Evolutionary conservation across 2,797 vertebrate genomes (phyloP), one percentile per base, ranked within the genome.

Genomic region (Parauchenoglanis punctatus): DNA sequence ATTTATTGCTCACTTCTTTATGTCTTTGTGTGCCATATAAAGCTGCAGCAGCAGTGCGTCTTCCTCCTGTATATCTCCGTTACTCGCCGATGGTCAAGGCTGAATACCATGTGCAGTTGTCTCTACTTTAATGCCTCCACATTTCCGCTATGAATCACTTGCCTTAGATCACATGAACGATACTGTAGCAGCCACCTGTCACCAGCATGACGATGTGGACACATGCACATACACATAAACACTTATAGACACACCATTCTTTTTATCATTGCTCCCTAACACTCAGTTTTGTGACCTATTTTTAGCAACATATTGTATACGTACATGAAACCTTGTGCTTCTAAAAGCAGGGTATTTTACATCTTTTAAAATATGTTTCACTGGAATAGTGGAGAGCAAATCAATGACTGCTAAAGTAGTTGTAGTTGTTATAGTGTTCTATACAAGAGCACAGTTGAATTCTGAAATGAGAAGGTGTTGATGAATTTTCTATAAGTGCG

Each of bases 71-170:
- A 12, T 61, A 18, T 75, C 44, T 77, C 58, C n/a, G 20, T 7
- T 52, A 52, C 73, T 76, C n/a, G 25, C 25, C 31, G 72, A 31
- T 63, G 70, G 70, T 85, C 58, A 65, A 65, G 72, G 44, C 72
- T 85, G 72, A 85, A 65, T 63, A 18, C 72, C 72, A 35, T 46
- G n/a, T 63, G 84, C 72, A 46, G 84, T 76, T 75, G 54, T 49
- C 40, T 61, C 58, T 31, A n/a, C n/a, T 46, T 85, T 28, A 85
- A 61, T 28, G 5, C 58, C 40, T 52, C 25, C 58, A 63, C 35
- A 31, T 76, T 85, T 76, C 72, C 72, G 18, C 72, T 6, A 23
- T 75, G 35, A 75, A 49, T 75, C 56, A 68, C 68, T 68, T 68
- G 18, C 63, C 46, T 52, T 54, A 7, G 18, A 54, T 83, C 17